Conservation (phyloP, 2,888 invertebrate species). For the Leistus spinibarbis region DNA sequence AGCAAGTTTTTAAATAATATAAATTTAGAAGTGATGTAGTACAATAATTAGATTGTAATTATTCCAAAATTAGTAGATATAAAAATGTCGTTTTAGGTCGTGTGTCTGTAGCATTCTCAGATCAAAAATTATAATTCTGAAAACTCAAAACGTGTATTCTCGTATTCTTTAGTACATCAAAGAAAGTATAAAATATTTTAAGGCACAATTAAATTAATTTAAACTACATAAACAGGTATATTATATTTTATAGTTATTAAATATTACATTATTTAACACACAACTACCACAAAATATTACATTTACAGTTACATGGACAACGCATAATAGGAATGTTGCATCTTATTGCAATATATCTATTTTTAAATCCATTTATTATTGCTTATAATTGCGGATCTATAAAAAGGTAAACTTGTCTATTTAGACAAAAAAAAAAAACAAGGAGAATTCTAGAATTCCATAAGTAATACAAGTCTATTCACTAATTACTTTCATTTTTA, state of each 20-base stretch:
- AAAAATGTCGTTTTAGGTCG: too few species aligned
- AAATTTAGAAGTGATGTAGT: too few species aligned
- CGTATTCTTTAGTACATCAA: too few species aligned
- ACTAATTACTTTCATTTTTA: conserved; percentile 36
- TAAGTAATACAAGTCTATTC: neutral
- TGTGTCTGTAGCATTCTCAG: too few species aligned
- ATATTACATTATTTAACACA: neutral
- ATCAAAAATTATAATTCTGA: too few species aligned
- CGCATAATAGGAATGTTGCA: neutral
- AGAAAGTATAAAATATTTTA: too few species aligned
- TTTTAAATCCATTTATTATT: neutral
- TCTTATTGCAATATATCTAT: neutral
- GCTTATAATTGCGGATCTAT: conserved; percentile 5
- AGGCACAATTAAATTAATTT: too few species aligned
- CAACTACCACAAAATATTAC: neutral
- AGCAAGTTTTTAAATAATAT: too few species aligned
- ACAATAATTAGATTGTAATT: too few species aligned
- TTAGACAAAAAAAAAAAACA: neutral
- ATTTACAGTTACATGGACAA: neutral
- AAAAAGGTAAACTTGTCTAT: neutral
- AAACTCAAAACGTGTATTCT: too few species aligned
- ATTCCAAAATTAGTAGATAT: too few species aligned
- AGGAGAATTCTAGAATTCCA: neutral
- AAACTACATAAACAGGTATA: too few species aligned
- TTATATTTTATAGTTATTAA: neutral